phyloP scores from a whole-genome alignment of 2,113 vertebrate species.

The Sialia sialis region DNA sequence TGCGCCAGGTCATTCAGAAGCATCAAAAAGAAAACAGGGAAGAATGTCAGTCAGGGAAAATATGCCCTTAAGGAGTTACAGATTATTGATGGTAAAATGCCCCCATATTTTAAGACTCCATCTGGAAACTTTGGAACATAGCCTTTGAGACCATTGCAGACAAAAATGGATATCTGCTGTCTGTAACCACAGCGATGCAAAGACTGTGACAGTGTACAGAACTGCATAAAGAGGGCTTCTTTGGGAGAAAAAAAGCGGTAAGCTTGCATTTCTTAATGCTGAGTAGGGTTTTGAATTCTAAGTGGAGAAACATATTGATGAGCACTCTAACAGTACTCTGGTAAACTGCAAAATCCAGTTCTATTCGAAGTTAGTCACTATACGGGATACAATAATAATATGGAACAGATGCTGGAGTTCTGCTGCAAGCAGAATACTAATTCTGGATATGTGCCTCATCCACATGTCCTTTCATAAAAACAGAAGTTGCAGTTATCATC shows the following conservation, averaged over 20 bases:
- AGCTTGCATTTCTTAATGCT: background rate
- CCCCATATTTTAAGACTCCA: background rate
- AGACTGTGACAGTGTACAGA: background rate
- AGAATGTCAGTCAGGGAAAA: background rate
- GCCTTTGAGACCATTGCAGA: background rate
- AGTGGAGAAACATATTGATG: background rate
- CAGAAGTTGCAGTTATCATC: background rate
- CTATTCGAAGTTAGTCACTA: background rate
- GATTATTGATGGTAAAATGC: background rate
- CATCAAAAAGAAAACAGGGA: background rate
- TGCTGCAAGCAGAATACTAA: slow-evolving; percentile 7
- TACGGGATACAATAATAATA: background rate
- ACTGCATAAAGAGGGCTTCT: background rate
- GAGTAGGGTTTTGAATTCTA: background rate
- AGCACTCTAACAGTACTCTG: background rate
- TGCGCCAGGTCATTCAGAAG: background rate
- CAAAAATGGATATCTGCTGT: background rate
- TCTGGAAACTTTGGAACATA: background rate
- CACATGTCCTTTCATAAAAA: slow-evolving; percentile 5
- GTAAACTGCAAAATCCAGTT: background rate
- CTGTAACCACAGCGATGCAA: background rate
- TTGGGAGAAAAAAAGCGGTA: background rate
- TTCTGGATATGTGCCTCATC: background rate
- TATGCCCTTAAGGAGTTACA: background rate
- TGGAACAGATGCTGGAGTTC: slow-evolving; percentile 23